These are phyloP conservation scores for Muraenolepis orangiensis DNA, from an alignment of 2,797 vertebrate species.

Conservation along the genomic window DNA sequence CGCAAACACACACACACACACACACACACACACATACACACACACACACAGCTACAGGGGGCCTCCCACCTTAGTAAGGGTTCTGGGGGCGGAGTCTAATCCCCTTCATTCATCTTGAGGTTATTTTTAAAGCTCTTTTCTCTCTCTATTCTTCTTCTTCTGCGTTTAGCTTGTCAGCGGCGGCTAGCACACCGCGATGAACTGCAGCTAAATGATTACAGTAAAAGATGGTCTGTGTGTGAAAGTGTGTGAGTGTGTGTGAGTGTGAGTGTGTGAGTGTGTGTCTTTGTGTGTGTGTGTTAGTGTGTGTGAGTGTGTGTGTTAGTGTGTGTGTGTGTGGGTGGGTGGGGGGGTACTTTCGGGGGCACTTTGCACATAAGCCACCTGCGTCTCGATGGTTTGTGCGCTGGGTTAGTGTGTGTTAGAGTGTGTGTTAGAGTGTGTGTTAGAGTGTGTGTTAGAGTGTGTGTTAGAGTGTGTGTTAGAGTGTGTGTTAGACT, in stretches of 20 bases:
- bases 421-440: background rate
- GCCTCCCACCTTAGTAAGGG: too few relatives aligned
- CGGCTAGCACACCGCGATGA: too few relatives aligned
- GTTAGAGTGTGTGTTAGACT: background rate
- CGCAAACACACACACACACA: too few relatives aligned
- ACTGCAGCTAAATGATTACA: slow-evolving; percentile 5
- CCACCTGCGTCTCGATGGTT: background rate
- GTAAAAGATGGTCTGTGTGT: background rate
- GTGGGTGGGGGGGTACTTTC: background rate
- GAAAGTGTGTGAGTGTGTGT: background rate
- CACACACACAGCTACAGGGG: too few relatives aligned
- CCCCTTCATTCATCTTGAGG: slow-evolving; percentile 23
- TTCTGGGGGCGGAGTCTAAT: too few relatives aligned
- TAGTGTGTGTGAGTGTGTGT: too few relatives aligned
- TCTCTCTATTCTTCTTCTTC: background rate
- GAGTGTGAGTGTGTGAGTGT: background rate
- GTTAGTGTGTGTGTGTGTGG: too few relatives aligned
- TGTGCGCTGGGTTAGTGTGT: background rate
- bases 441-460: too few relatives aligned
- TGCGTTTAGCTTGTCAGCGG: background rate
- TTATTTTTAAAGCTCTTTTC: background rate
- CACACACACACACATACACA: too few relatives aligned
- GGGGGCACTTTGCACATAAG: background rate
- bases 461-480: background rate
- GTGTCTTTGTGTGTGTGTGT: background rate